Base-by-base conservation (phyloP, 2,888 invertebrate genomes). In the Subacronicta megacephala region DNA sequence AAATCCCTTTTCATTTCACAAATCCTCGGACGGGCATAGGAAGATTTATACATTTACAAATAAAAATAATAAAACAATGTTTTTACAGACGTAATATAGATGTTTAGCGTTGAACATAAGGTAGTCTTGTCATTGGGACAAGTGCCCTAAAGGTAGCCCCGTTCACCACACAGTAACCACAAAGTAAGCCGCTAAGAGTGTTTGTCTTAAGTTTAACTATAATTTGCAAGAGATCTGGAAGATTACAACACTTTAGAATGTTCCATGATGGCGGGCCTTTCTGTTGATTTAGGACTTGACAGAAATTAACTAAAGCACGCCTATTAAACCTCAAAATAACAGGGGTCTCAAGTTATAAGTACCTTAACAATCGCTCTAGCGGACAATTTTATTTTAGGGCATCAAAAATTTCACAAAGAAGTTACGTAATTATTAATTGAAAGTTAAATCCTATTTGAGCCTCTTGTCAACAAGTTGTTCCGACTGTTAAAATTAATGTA, bases 241-340 rank as follows among this genome's bases (percentile, higher is more conserved):
- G 92, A 92, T 92, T 90, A 92, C 87, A 81, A 85, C 88, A 88
- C 88, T 87, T 84, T 82, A 78, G 80, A 81, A 73, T 78, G 84
- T 78, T 81, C 81, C 80, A 80, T 81, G 80, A 85, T 80, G 80
- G 81, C 78, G 81, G 83, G 78, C 80, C 79, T 80, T 77, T 68
- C 66, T 92, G 93, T 92, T 91, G 88, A 87, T 85, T 91, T 93
- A 93, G 93, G 93, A 89, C 87, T 84, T 84, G 82, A 81, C 82
- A 83, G 81, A 87, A 86, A 88, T 90, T 87, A 87, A 83, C 80
- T 77, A 65, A 79, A 84, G 79, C 64, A 78, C 71, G 75, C 76
- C 77, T 82, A 83, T 84, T 84, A 82, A 75, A 78, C 72, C 68
- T 61, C 60, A 67, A 55, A 78, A 79, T 75, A 77, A 74, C 49